Base-by-base conservation (phyloP, 92 coral and sea anemone species). In the Micromussa lordhowensis region DNA sequence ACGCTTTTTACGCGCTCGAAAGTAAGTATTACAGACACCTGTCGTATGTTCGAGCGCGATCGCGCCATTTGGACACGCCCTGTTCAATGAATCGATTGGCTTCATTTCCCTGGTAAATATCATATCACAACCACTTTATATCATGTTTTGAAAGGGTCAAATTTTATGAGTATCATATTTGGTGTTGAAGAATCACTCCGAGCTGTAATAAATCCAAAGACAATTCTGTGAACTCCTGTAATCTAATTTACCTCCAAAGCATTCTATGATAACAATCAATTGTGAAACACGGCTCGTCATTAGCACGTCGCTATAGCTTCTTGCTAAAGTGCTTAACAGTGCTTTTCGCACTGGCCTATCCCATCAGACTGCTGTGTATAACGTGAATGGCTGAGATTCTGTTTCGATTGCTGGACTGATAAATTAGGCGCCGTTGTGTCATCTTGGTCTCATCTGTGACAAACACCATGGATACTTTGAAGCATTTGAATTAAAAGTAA, bases 141-240 rank as follows among this genome's bases (percentile, higher is more conserved):
- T 63, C 77, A 61, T 77, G 83, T 86, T 77, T 86, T 86, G 77
- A 86, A 86, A 61, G 83, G 89, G 82, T 86, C 89, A 86, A 28
- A 78, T 86, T 86, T 86, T 77, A 86, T 86, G 89, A 86, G 89
- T 77, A 86, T 77, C 82, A 78, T 86, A 86, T 86, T 86, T 86
- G 59, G 89, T 86, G 89, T 77, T 86, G 83, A 86, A 86, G 82
- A 77, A 86, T 84, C 88, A 84, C 88, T 77, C 75, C 83, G 68
- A 24, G 61, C 75, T 59, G 68, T 68, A 86, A 86, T 77, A 68
- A 86, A 63, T 44, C 82, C 77, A 38, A 61, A 76, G 49, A 61
- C 89, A 64, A 61, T 63, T 86, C 64, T 29, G 75, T 34, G 75
- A 77, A 66, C 83, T 34, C 77, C 5, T 86, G 75, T 78, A 86